A percentile compares a stretch with the other conserved stretches of the same genome.
Evolutionary conservation across 2,888 invertebrate genomes (phyloP).

Genomic region (Caenorhabditis drosophilae): DNA sequence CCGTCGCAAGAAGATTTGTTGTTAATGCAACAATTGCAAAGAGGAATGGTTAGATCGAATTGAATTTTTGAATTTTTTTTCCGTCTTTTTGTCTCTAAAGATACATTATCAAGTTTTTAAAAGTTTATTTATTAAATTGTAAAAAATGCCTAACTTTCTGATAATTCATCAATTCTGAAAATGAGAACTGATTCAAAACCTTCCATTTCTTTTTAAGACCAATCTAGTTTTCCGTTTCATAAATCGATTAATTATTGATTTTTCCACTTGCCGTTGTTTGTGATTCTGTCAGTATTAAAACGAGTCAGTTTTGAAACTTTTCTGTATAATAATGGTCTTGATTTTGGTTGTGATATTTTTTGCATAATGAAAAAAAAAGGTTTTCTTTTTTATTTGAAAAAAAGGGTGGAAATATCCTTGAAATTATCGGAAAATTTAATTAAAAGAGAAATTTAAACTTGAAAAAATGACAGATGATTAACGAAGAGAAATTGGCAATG

Average conservation of each 20-base stretch:
- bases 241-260: no score
- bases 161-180: background rate
- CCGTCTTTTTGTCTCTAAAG: background rate
- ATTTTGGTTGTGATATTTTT: no score
- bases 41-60: conserved; percentile 8
- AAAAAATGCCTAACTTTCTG: background rate
- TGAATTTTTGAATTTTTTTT: conserved; percentile 5
- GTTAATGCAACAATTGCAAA: conserved; percentile 51
- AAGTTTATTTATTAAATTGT: background rate
- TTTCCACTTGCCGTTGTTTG: no score
- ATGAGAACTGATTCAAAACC: no score
- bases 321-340: no score
- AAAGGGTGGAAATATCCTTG: background rate
- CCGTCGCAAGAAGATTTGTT: conserved; percentile 61
- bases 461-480: background rate
- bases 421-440: background rate
- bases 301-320: no score
- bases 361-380: no score
- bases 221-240: no score
- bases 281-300: no score
- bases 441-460: no score
- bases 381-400: background rate
- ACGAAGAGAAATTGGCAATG: conserved; percentile 9
- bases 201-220: no score
- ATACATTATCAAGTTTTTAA: background rate